phyloP scores from a whole-genome alignment of 2,888 invertebrate genomes.

The Ornithoptera alexandrae region DNA sequence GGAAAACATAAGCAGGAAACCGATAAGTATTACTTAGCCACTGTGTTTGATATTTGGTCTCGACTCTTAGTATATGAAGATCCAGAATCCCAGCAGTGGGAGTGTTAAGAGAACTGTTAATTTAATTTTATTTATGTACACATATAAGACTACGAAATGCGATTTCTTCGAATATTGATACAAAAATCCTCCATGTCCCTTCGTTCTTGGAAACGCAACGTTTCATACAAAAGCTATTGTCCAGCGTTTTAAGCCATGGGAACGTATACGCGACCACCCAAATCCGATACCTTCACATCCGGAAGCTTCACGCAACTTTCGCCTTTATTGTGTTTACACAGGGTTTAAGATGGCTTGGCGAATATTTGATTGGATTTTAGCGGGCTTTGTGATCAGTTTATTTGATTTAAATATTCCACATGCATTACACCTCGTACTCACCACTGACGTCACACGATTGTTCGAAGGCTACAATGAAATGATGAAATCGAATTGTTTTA shows the following conservation, averaged over 20 bases:
- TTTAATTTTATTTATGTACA: background rate
- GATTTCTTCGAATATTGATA: constrained; percentile 10
- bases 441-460: constrained; percentile 5
- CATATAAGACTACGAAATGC: background rate
- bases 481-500: background rate
- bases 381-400: constrained; percentile 10
- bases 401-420: constrained; percentile 26
- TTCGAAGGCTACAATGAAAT: background rate
- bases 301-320: constrained; percentile 14
- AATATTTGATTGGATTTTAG: constrained; percentile 21
- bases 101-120: no score
- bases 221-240: constrained; percentile 22
- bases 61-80: no score
- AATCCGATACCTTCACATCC: constrained; percentile 3
- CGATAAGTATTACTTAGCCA: no score
- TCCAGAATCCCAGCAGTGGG: no score
- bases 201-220: constrained; percentile 23
- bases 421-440: constrained; percentile 13
- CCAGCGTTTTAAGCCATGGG: constrained; percentile 25
- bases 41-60: no score
- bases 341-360: constrained; percentile 7
- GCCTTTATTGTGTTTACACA: constrained; percentile 5
- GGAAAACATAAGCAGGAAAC: no score
- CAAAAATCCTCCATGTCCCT: constrained; percentile 18
- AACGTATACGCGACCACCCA: constrained; percentile 14